Conservation (phyloP, 1,140 invertebrate species). For the Drosophila repleta region DNA sequence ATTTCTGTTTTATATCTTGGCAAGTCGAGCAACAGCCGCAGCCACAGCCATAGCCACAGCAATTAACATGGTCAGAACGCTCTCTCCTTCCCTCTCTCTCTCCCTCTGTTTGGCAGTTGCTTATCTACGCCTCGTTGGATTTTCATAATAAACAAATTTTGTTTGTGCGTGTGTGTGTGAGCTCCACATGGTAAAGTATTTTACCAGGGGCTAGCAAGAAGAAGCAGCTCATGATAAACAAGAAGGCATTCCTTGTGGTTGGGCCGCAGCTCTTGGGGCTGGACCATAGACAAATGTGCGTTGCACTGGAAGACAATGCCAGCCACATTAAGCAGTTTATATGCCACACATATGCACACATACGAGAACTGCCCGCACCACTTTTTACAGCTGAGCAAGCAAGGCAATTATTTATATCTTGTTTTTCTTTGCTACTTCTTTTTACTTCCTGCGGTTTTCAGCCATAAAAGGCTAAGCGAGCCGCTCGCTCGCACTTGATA, state of each 20-base stretch:
- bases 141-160: constrained; percentile 82
- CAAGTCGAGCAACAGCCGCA: constrained; percentile 43
- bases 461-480: neutral
- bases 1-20: constrained; percentile 68
- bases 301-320: constrained; percentile 76
- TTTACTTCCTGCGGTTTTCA: constrained; percentile 3
- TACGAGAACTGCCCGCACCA: neutral
- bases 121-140: constrained; percentile 77
- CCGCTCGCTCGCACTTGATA: constrained; percentile 28
- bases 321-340: constrained; percentile 61
- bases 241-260: constrained; percentile 25
- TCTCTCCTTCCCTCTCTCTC: neutral
- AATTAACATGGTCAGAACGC: constrained; percentile 63
- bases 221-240: constrained; percentile 17
- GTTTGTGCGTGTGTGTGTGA: constrained; percentile 12
- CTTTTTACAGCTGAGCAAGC: constrained; percentile 73
- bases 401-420: constrained; percentile 77
- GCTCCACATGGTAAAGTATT: constrained; percentile 21
- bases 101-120: constrained; percentile 66
- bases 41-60: constrained; percentile 50
- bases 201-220: constrained; percentile 9
- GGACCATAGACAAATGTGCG: constrained; percentile 70
- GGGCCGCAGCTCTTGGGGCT: constrained; percentile 25
- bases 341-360: constrained; percentile 1
- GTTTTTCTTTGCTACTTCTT: constrained; percentile 43